phyloP scores from a whole-genome alignment of 2,888 invertebrate species.

The Gonocerus acuteangulatus region DNA sequence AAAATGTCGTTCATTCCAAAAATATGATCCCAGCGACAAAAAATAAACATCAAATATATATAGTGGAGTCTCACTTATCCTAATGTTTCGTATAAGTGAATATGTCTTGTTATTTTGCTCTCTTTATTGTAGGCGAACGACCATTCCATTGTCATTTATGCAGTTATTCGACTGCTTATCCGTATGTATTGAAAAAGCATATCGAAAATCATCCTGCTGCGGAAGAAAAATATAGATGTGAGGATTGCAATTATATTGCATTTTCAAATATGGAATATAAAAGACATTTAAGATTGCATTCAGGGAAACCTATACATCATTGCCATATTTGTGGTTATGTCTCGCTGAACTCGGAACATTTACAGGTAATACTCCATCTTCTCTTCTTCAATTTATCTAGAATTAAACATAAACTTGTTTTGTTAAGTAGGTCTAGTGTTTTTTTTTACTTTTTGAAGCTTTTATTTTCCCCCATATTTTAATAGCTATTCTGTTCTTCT shows the following conservation, averaged over 20 bases:
- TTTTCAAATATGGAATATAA: constrained; percentile 5
- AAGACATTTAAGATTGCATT: constrained; percentile 4
- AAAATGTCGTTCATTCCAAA: too few species aligned
- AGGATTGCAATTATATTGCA: not conserved
- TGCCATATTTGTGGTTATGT: constrained; percentile 14
- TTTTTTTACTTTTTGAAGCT: too few species aligned
- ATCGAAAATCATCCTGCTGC: constrained; percentile 12
- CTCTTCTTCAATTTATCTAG: not conserved
- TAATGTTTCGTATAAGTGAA: too few species aligned
- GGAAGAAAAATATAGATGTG: constrained; percentile 8
- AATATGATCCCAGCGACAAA: too few species aligned
- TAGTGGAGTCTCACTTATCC: too few species aligned
- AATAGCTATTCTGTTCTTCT: too few species aligned
- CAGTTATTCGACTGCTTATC: constrained; percentile 11
- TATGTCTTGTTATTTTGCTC: too few species aligned
- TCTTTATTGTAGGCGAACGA: constrained; percentile 1
- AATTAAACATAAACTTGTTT: too few species aligned
- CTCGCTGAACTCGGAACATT: constrained; percentile 4
- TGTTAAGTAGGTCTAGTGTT: too few species aligned
- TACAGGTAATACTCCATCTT: constrained; percentile 7
- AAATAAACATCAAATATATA: too few species aligned
- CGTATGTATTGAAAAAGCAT: constrained; percentile 19
- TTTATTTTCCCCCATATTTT: too few species aligned
- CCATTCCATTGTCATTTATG: constrained; percentile 15
- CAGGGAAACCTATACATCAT: constrained; percentile 1